Percentiles rank a stretch among this genome's conserved stretches.
Evolutionary conservation across 2,888 invertebrate genomes (phyloP).

Genomic region (Leptinotarsa rubiginosa): DNA sequence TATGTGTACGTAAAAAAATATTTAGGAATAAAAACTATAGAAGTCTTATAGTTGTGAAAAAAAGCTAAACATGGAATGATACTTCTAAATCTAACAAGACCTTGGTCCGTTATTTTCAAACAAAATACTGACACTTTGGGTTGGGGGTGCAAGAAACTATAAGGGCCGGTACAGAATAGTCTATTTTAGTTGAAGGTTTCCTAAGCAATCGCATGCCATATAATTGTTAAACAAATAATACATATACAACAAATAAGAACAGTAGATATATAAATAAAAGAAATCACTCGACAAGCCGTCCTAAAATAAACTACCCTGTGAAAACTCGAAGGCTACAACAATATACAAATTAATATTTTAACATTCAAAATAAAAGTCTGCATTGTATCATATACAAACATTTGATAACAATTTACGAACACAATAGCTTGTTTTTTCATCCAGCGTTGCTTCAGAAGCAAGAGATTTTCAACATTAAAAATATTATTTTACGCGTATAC

Average conservation of each 20-base stretch:
- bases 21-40: conserved; percentile 65
- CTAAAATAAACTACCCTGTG: conserved; percentile 46
- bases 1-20: conserved; percentile 66
- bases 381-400: conserved; percentile 44
- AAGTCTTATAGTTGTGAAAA: conserved; percentile 65
- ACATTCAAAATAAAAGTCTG: conserved; percentile 42
- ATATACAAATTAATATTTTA: conserved; percentile 44
- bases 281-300: conserved; percentile 37
- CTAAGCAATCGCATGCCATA: conserved; percentile 32
- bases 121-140: conserved; percentile 63
- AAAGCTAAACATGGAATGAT: conserved; percentile 64
- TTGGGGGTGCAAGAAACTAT: conserved; percentile 48
- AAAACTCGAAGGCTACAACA: conserved; percentile 41
- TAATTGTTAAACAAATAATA: conserved; percentile 45
- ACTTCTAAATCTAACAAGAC: conserved; percentile 60
- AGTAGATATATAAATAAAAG: conserved; percentile 30
- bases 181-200: conserved; percentile 46
- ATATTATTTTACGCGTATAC: conserved; percentile 60
- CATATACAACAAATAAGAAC: conserved; percentile 44
- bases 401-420: conserved; percentile 52
- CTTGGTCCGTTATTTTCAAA: conserved; percentile 61
- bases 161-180: conserved; percentile 43
- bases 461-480: conserved; percentile 55
- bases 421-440: conserved; percentile 46
- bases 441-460: conserved; percentile 25